Base-by-base conservation (phyloP, 2,888 invertebrate genomes). In the Papilio demoleus region DNA sequence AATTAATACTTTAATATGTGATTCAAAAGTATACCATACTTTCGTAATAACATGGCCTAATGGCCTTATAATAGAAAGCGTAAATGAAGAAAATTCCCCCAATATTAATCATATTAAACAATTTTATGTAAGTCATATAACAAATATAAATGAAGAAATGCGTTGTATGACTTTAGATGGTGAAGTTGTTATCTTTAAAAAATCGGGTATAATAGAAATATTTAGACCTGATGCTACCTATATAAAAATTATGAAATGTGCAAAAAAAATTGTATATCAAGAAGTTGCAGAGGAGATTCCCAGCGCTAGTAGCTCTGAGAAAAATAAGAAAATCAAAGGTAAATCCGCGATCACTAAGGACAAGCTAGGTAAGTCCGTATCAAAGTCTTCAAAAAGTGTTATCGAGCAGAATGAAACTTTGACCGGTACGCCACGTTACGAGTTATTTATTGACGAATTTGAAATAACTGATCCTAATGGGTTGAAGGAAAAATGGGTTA, bases 1-100 rank as follows among this genome's bases (percentile, higher is more conserved):
- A 40, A 68, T 68, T 17, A 61, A 72, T 4, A 71, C 71, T 38
- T 66, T 75, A 66, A 65, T 78, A 66, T 76, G 75, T 71, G 84
- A 85, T 77, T 77, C 73, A 1, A 79, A 78, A 73, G 75, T 74
- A 45, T 89, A 77, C 77, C 79, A 90, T 76, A 84, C 88, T 1
- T 73, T 92, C 45, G 80, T 74, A 71, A 73, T 90, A 22, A 88
- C 91, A 4, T 92, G 91, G 89, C 91, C 92, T 1, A 92, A 90
- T 72, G 93, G 93, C 1, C 81, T 88, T 38, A 81, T 90, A 9
- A 88, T 88, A 9, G 88, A 92, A 76, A 88, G 81, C 68, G 81
- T 92, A 22, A 80, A 91, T 74, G 82, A 85, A 71, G 71, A 79
- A 4, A 86, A 88, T 74, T 86, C 86, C 2, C 70, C 81, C 14